Evolutionary conservation across 2,797 vertebrate species (phyloP).

Genomic region (Hyperoplus immaculatus): DNA sequence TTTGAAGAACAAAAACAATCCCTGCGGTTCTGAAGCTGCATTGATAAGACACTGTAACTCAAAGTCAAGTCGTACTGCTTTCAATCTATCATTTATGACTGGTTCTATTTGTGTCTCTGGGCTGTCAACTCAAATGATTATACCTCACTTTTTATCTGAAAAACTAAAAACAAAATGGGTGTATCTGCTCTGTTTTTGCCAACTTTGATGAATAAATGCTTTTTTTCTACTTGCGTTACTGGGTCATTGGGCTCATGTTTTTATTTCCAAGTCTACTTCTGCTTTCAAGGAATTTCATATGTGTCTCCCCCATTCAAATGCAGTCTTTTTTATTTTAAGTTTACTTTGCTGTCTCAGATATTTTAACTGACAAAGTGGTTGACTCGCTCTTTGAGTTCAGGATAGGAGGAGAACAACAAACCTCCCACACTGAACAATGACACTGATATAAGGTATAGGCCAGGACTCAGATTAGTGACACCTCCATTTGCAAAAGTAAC

Average conservation of each 20-base stretch:
- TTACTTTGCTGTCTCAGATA: constrained; percentile 5
- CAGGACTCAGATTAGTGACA: constrained; percentile 42
- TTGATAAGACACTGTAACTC: constrained; percentile 9
- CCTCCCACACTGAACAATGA: constrained; percentile 24
- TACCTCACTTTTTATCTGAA: constrained; percentile 24
- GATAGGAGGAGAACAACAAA: constrained; percentile 35
- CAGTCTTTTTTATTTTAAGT: background rate
- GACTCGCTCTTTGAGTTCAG: constrained; percentile 21
- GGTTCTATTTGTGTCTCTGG: background rate
- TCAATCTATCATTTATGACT: constrained; percentile 14
- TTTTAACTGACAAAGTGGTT: constrained; percentile 32
- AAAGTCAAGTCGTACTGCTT: background rate
- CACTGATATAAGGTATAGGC: constrained; percentile 33
- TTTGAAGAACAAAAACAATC: constrained; percentile 17
- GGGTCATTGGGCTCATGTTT: constrained; percentile 24
- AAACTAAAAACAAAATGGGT: constrained; percentile 2
- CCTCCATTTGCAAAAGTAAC: constrained; percentile 43
- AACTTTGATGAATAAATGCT: constrained; percentile 10
- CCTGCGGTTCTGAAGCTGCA: constrained; percentile 3
- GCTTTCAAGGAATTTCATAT: constrained; percentile 24
- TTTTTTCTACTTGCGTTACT: constrained; percentile 19
- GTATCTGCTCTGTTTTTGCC: constrained; percentile 24
- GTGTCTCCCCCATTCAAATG: constrained; percentile 22
- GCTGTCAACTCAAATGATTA: constrained; percentile 5
- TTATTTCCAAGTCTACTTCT: constrained; percentile 18